Conservation (phyloP, 30 jellyfish, hydroid and myxozoan species). For the Nemopilema nomurai region DNA sequence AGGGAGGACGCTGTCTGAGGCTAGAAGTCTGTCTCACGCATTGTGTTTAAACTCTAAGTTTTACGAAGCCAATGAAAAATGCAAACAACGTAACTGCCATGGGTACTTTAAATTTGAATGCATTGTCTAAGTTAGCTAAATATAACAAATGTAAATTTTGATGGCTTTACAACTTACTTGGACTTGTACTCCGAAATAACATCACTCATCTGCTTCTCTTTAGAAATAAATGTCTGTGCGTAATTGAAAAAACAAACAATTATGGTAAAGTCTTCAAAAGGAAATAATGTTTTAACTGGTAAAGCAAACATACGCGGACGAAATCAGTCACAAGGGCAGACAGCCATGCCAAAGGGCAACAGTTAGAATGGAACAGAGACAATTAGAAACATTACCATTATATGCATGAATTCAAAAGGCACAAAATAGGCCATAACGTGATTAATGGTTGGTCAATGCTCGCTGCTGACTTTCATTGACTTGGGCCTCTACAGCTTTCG, state of each 20-base stretch:
- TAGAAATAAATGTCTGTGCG: slow-evolving; percentile 57
- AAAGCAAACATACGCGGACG: too few relatives aligned
- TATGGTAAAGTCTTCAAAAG: too few relatives aligned
- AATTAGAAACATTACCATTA: too few relatives aligned
- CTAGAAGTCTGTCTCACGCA: neutral
- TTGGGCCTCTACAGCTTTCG: too few relatives aligned
- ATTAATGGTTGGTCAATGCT: too few relatives aligned
- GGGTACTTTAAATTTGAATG: neutral
- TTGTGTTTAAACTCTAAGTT: neutral
- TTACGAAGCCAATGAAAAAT: neutral
- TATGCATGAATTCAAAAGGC: too few relatives aligned
- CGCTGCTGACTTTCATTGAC: too few relatives aligned
- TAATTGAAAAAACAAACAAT: neutral
- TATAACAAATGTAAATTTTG: neutral
- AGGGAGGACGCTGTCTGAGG: neutral
- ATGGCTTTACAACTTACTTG: slow-evolving; percentile 41
- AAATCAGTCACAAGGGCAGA: too few relatives aligned
- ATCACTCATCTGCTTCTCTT: slow-evolving; percentile 38
- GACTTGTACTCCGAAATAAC: slow-evolving; percentile 45
- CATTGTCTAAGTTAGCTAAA: neutral
- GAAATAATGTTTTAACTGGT: too few relatives aligned
- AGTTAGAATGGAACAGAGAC: too few relatives aligned
- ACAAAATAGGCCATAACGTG: too few relatives aligned
- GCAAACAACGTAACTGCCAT: neutral
- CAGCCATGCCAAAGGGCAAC: too few relatives aligned